phyloP scores from a whole-genome alignment of 2,113 vertebrate genomes.

The Setophaga kirtlandii region DNA sequence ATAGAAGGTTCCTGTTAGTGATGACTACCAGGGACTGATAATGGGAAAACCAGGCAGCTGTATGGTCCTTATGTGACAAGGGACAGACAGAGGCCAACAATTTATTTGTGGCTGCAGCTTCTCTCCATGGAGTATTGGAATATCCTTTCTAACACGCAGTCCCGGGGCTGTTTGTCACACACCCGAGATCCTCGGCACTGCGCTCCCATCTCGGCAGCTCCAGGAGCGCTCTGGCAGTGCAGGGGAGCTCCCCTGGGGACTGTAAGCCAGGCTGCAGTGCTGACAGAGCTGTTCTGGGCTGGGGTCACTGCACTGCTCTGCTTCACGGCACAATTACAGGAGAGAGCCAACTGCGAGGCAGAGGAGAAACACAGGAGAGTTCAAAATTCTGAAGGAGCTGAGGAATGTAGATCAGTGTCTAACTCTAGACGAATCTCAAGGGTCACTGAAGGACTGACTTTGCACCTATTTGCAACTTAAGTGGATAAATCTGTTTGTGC shows the following conservation, averaged over 20 bases:
- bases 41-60: background rate
- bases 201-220: background rate
- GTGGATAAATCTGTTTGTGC: background rate
- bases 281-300: background rate
- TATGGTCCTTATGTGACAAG: background rate
- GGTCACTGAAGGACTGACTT: background rate
- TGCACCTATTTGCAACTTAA: background rate
- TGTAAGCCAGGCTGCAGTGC: background rate
- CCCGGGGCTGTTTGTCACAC: background rate
- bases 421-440: background rate
- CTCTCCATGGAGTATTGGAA: background rate
- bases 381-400: background rate
- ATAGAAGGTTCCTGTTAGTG: background rate
- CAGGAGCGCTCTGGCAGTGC: background rate
- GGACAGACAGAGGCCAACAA: background rate
- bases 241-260: background rate
- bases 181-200: background rate
- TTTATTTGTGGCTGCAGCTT: constrained; percentile 2
- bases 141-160: background rate
- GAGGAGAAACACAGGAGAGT: background rate
- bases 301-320: background rate
- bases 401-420: background rate
- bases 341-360: background rate
- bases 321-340: background rate
- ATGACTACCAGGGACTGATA: background rate